phyloP scores from a whole-genome alignment of 2,797 vertebrate species.

The Catostomus latipinnis region DNA sequence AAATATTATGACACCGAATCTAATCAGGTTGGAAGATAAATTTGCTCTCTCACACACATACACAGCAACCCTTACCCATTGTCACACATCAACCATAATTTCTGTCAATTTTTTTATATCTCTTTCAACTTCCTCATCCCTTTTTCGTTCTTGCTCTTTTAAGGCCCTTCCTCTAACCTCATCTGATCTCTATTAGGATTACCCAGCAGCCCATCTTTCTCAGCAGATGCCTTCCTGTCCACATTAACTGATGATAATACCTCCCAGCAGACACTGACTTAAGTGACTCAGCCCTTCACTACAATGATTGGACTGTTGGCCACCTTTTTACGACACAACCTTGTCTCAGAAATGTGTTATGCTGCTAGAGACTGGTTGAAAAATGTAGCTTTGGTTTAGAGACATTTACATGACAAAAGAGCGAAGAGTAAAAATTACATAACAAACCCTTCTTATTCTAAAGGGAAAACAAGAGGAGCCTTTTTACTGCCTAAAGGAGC shows the following conservation, averaged over 20 bases:
- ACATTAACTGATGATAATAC: constrained; percentile 50
- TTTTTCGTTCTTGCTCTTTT: neutral
- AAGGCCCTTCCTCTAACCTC: constrained; percentile 8
- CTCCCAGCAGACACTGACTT: neutral
- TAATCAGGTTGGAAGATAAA: neutral
- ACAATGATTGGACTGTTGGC: neutral
- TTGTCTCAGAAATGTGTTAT: neutral
- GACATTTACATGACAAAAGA: constrained; percentile 62
- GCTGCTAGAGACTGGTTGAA: neutral
- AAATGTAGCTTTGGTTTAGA: constrained; percentile 22
- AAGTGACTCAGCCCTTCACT: constrained; percentile 23
- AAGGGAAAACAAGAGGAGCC: constrained; percentile 91
- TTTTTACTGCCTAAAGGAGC: constrained; percentile 92
- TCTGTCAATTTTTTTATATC: neutral
- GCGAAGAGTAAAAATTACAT: constrained; percentile 59
- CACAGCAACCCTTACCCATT: neutral
- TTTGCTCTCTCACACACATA: neutral
- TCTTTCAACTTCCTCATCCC: neutral
- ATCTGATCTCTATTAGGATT: constrained; percentile 29
- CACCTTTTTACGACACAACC: neutral
- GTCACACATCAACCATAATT: neutral
- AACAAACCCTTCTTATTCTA: constrained; percentile 67
- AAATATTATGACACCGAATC: neutral
- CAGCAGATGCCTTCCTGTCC: constrained; percentile 51
- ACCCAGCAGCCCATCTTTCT: constrained; percentile 8